Evolutionary conservation across 2,113 vertebrate species (phyloP).

Genomic region (Suricata suricatta): DNA sequence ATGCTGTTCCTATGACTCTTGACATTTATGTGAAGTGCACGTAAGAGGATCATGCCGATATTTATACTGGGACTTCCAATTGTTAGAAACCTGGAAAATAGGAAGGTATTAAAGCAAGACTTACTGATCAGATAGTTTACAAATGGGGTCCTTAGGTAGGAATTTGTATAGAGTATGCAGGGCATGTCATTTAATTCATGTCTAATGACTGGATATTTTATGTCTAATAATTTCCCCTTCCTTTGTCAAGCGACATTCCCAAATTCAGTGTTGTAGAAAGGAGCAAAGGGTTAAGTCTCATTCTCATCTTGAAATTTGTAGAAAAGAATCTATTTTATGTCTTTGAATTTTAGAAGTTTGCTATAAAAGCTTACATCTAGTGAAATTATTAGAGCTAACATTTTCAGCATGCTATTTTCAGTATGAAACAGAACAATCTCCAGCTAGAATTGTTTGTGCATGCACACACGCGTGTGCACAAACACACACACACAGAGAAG

Average conservation of each 20-base stretch:
- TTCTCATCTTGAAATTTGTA: constrained; percentile 29
- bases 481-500: fast-evolving
- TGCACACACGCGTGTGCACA: fast-evolving
- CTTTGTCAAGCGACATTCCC: not conserved
- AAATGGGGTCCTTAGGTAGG: not conserved
- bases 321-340: not conserved
- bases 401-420: not conserved
- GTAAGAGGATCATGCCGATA: constrained; percentile 54
- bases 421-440: not conserved
- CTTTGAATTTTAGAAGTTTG: not conserved
- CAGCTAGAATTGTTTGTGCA: not conserved
- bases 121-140: constrained; percentile 45
- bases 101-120: not conserved
- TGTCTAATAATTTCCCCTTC: not conserved
- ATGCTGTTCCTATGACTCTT: not conserved
- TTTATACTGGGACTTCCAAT: constrained; percentile 58
- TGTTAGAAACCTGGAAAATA: constrained; percentile 24
- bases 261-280: not conserved
- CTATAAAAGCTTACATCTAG: not conserved
- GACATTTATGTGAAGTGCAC: constrained; percentile 44
- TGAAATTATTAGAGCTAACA: not conserved
- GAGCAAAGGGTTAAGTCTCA: not conserved
- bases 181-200: not conserved
- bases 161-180: not conserved
- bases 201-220: not conserved